Evolutionary conservation across 30 jellyfish, hydroid and myxozoan genomes (phyloP).

Genomic region (Turritopsis dohrnii): DNA sequence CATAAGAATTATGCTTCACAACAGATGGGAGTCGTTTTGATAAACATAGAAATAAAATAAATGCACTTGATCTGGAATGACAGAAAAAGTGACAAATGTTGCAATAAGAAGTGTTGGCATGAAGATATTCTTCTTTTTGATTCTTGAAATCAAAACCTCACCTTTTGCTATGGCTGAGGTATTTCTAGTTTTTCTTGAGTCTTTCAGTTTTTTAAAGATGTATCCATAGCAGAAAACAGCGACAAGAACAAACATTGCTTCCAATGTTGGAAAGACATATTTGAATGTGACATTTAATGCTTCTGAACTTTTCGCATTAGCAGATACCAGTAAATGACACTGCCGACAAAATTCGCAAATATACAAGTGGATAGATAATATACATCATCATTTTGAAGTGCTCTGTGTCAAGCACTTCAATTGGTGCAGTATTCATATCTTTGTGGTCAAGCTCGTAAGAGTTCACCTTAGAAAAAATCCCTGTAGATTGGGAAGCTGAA

Average conservation of each 20-base stretch:
- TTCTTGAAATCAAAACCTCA: neutral
- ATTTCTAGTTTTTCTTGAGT: neutral
- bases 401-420: too few species aligned
- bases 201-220: neutral
- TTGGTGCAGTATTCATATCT: too few species aligned
- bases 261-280: neutral
- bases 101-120: neutral
- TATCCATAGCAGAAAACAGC: neutral
- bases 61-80: neutral
- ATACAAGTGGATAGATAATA: neutral
- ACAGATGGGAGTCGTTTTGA: neutral
- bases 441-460: too few species aligned
- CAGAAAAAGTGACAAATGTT: neutral
- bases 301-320: neutral
- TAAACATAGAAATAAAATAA: neutral
- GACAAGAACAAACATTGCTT: too few species aligned
- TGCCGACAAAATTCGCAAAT: neutral
- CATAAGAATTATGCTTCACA: neutral
- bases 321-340: neutral
- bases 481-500: too few species aligned
- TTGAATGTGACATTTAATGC: neutral
- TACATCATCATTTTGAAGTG: too few species aligned
- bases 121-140: neutral
- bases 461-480: too few species aligned
- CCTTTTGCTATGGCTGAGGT: neutral